Base-by-base conservation (phyloP, 2,888 invertebrate genomes). In the Oeneis ivallda region DNA sequence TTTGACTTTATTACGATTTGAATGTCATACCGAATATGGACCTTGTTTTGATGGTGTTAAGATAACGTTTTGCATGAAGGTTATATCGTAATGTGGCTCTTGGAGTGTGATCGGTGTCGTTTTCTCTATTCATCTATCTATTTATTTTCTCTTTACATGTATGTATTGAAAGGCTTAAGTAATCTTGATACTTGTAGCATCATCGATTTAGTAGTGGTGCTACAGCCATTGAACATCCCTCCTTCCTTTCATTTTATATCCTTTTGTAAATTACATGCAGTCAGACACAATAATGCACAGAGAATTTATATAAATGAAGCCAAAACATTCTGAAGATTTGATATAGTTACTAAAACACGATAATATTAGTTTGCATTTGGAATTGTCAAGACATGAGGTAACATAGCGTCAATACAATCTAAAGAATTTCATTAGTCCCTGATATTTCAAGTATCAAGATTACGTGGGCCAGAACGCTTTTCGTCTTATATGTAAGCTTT, bases 91-190 rank as follows among this genome's bases (percentile, higher is more conserved):
- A 39, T 19, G 56, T 70, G 76, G 85, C 87, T 89, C 89, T 87
- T 84, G 84, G 67, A 75, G 79, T 84, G 86, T 85, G 79, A 80
- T 81, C 70, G 77, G 87, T 90, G 89, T 91, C 87, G 89, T 89
- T 85, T 78, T 89, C 89, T 78, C 79, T 74, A 80, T 77, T 77
- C 72, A 78, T 83, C 78, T 79, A 75, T 72, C 73, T 76, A 76
- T 76, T 77, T 77, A 74, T 75, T 76, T 79, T 76, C 74, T 74
- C 71, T 74, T 73, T 71, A 71, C 75, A 73, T 64, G 41, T 45
- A 60, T 39, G 19, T 70, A 68, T 65, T 68, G 82, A 82, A 77
- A 19, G 41, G 5, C 15, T 10, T 17, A 7, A 19, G 15, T 8
- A 53, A 6, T 39, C 37, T 17, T 19, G 39, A 19, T 13, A 41